Evolutionary conservation across 2,888 invertebrate genomes (phyloP), one percentile per base, ranked within the genome.

Genomic region (Ochropleura leucogaster): DNA sequence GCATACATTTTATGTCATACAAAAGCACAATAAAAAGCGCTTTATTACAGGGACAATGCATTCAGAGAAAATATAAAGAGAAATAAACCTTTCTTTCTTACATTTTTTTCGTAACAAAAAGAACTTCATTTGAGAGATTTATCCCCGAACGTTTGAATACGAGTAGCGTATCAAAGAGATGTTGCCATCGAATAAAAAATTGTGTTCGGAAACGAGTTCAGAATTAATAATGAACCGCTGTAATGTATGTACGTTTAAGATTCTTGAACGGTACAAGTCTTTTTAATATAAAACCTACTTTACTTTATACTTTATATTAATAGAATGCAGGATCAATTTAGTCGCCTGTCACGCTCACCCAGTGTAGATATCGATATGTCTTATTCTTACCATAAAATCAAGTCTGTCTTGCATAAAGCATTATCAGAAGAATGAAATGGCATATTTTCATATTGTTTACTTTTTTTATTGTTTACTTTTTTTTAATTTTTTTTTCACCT

Each of bases 211-310:
- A 63, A 79, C 82, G 62, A 63, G 70, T 40, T 30, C 51, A 66
- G 82, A 79, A 79, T 82, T 76, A 62, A 79, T 82, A 76, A 81
- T 79, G 82, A 68, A 30, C 20, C 1, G 40, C 76, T 30, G 42
- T 69, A 51, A 57, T 55, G 55, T 82, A 64, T 57, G 62, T 68
- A 57, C 20, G 42, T 69, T 69, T 73, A 67, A 64, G 63, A 80
- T 67, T 64, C 63, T 51, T 46, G 42, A 77, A 66, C 12, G 44
- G 59, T 40, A 55, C 68, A 20, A 74, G 46, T 57, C 8, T 75
- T 66, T 60, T 76, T 20, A 46, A 68, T 74, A 67, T 49, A 16
- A 64, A 44, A 64, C 47, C 59, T 42, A 46, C 30, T 18, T 42
- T 72, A 30, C n/a, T 72, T 69, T 57, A 6, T 53, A 18, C 16